phyloP scores from a whole-genome alignment of 2,888 invertebrate species.

The Lasioglossum calceatum region DNA sequence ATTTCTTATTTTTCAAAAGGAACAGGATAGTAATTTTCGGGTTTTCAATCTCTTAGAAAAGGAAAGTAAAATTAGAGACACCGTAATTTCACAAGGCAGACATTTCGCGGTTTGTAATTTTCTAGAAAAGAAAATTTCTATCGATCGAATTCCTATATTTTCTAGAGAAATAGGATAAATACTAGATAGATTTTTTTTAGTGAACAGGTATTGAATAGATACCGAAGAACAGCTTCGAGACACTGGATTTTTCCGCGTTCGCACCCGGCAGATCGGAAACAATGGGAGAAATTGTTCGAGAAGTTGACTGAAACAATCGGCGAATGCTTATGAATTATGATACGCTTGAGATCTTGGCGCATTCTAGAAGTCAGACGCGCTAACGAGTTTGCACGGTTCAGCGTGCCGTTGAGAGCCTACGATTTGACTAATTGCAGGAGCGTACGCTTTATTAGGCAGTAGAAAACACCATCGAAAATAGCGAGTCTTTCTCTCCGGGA shows the following conservation, averaged over 20 bases:
- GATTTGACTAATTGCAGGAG: not conserved
- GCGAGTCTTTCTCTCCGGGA: not conserved
- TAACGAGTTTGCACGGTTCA: not conserved
- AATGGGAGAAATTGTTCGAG: constrained; percentile 5
- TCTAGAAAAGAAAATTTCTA: not conserved
- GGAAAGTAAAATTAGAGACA: not conserved
- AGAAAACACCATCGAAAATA: constrained; percentile 1
- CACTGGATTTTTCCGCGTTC: not conserved
- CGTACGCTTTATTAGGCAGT: not conserved
- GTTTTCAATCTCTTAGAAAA: not conserved
- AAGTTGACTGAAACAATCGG: not conserved
- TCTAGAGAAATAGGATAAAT: not conserved
- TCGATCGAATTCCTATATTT: not conserved
- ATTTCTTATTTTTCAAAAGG: not conserved
- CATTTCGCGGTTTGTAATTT: not conserved
- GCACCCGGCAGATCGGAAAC: not conserved
- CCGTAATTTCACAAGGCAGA: not conserved
- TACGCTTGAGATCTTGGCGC: constrained; percentile 1
- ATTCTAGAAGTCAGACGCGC: not conserved
- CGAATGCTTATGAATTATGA: constrained; percentile 10
- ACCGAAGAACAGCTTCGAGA: not conserved
- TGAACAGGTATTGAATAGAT: not conserved
- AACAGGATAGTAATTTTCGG: not conserved
- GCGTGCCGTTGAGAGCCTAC: not conserved
- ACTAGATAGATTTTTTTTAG: not conserved